A percentile compares a stretch with the other conserved stretches of the same genome.
Conservation (phyloP, 2,888 invertebrate species). For the Cotesia congregata region DNA sequence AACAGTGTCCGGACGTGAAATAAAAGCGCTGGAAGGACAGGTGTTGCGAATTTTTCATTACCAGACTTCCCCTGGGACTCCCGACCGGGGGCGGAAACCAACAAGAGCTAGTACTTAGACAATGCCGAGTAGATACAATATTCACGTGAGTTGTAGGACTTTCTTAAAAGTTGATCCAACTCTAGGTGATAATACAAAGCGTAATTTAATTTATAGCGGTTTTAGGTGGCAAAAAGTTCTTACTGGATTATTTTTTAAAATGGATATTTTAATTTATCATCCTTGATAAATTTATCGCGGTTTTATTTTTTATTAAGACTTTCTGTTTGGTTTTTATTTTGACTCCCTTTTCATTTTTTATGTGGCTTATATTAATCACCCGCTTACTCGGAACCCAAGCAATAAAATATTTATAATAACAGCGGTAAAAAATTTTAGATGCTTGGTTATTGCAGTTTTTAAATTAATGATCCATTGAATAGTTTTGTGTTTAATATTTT, state of each 20-base stretch:
- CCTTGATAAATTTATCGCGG: neutral
- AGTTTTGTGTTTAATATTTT: no score
- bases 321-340: neutral
- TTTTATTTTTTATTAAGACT: neutral
- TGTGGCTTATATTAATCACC: no score
- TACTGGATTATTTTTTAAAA: neutral
- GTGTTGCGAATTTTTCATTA: conserved; percentile 32
- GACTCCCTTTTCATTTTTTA: no score
- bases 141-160: conserved; percentile 22
- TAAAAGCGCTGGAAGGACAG: neutral
- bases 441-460: no score
- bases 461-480: no score
- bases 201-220: neutral
- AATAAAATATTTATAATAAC: no score
- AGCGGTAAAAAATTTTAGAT: no score
- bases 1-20: neutral
- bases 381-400: no score
- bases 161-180: neutral
- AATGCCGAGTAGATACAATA: conserved; percentile 18
- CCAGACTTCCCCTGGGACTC: conserved; percentile 7
- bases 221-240: neutral
- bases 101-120: conserved; percentile 17
- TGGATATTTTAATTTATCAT: neutral
- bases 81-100: neutral
- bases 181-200: neutral